A percentile compares a stretch with the other conserved stretches of the same genome.
Evolutionary conservation across 2,113 vertebrate genomes (phyloP).

Genomic region (Gobio gobio): DNA sequence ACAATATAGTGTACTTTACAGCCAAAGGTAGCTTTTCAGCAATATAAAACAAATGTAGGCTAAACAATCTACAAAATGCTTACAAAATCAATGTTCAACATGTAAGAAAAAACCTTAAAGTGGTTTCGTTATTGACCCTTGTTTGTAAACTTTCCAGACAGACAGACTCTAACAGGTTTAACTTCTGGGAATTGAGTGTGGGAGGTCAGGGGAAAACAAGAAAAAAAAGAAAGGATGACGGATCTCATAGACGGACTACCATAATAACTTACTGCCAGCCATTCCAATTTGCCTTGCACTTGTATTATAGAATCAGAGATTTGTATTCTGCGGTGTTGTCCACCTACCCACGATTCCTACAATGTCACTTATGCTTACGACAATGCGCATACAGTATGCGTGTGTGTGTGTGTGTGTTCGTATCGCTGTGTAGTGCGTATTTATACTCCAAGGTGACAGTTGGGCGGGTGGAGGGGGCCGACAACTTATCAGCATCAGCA

Average conservation of each 20-base stretch:
- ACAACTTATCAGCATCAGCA: conserved; percentile 87
- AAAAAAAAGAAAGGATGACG: background rate
- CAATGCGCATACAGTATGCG: background rate
- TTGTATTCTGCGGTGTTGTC: background rate
- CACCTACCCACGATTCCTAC: background rate
- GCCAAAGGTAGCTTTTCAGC: conserved; percentile 17
- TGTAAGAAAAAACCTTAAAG: conserved; percentile 32
- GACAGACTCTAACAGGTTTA: conserved; percentile 34
- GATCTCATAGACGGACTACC: conserved; percentile 5
- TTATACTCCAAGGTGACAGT: conserved; percentile 77
- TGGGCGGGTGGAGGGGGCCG: conserved; percentile 54
- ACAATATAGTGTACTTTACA: background rate
- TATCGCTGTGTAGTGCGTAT: conserved; percentile 23
- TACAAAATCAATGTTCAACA: conserved; percentile 52
- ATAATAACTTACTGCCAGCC: conserved; percentile 22
- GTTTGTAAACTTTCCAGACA: conserved; percentile 35
- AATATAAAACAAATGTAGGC: conserved; percentile 41
- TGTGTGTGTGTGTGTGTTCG: conserved; percentile 27
- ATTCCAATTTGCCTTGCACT: background rate
- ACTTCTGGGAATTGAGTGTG: conserved; percentile 22
- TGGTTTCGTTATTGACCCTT: conserved; percentile 24
- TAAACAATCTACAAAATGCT: background rate
- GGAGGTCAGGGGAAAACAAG: conserved; percentile 20
- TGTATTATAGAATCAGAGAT: conserved; percentile 39
- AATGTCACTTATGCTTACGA: conserved; percentile 4